Evolutionary conservation across 1,140 invertebrate species (phyloP).

Genomic region (Alviniconcha marisindica): DNA sequence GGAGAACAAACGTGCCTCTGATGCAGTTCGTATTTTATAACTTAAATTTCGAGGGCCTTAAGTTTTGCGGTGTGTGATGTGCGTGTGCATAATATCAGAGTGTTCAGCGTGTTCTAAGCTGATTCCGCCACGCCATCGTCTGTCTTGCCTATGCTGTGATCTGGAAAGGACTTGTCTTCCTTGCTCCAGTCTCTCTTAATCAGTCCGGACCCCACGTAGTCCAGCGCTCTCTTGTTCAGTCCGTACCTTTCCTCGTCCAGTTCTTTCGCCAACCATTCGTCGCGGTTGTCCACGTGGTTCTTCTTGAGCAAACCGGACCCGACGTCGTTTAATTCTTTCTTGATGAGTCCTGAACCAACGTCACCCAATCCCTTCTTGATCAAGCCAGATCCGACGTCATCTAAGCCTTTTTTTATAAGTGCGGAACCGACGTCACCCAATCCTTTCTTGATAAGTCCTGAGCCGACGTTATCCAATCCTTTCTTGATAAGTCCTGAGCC

Average conservation of each 20-base stretch:
- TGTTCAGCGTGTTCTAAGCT: too few species aligned
- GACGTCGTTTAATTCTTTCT: conserved; percentile 25
- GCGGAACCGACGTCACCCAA: conserved; percentile 18
- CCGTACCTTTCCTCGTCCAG: background rate
- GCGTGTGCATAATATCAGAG: too few species aligned
- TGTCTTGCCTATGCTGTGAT: too few species aligned
- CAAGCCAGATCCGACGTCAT: conserved; percentile 9
- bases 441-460: conserved; percentile 18
- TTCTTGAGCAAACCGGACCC: conserved; percentile 29
- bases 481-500: conserved; percentile 33
- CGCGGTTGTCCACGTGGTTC: background rate
- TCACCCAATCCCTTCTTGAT: conserved; percentile 25
- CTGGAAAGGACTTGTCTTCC: too few species aligned
- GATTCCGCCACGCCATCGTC: too few species aligned
- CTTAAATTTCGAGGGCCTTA: too few species aligned
- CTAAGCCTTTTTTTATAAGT: background rate
- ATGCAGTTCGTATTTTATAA: too few species aligned
- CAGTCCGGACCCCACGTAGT: conserved; percentile 24
- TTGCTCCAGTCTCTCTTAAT: conserved; percentile 15
- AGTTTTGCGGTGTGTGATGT: too few species aligned
- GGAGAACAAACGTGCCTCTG: too few species aligned
- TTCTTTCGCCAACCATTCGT: background rate
- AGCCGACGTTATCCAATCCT: background rate
- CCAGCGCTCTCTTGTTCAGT: background rate
- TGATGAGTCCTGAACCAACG: conserved; percentile 20